Base-by-base conservation (phyloP, 2,113 vertebrate species). In the Microcebus jonahi region DNA sequence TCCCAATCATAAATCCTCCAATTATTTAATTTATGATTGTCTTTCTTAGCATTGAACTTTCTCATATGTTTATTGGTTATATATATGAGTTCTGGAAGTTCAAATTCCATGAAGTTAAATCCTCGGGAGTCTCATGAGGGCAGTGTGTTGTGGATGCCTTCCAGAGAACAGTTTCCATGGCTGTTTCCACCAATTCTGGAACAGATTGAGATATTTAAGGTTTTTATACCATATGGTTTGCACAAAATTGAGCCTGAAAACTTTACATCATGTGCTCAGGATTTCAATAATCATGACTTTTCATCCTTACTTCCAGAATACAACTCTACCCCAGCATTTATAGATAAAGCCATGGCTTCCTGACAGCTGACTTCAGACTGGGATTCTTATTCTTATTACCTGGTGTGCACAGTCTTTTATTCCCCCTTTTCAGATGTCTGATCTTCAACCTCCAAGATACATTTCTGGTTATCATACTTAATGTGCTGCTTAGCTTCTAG, bases 131-230 rank as follows among this genome's bases (percentile, higher is more conserved):
- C 42, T 42, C 17, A 14, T 0, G 2, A 63, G 29, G 4, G 8
- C 50, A 8, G 15, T 31, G 11, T 0, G 0, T 8, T 73, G 15
- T 14, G 2, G 4, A n/a, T 84, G 1, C 10, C 2, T 75, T 36
- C 11, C n/a, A 73, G 29, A 80, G 14, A 5, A 13, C 0, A 17
- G 9, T 23, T 67, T 86, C 12, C 5, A 17, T 91, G 48, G 10
- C 23, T 59, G 17, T 12, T 61, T 68, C 29, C 76, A 45, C 77
- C 6, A 29, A 63, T 88, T 63, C 31, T 59, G 73, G 91, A 85
- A 82, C 68, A 90, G 20, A 36, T 36, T 34, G 57, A 90, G 11
- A 79, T 36, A 67, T 87, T 90, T 42, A 92, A 6, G 8, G 8
- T 57, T 91, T 82, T 7, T 79, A 6, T 71, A 34, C 17, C 14